These are phyloP conservation scores for Dicycla oo DNA, from an alignment of 2,888 invertebrate species.

Conservation along the genomic window DNA sequence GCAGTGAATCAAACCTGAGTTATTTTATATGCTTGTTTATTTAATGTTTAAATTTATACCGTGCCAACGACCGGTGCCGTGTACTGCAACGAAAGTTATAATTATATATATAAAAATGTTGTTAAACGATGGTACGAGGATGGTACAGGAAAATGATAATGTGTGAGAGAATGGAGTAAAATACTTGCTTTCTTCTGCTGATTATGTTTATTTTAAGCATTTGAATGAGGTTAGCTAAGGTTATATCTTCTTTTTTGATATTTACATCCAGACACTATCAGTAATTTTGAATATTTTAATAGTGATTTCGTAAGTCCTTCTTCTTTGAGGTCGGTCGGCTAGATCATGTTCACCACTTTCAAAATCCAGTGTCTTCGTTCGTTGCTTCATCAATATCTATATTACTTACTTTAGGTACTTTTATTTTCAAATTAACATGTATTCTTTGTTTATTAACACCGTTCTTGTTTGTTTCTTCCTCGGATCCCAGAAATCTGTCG, in stretches of 20 bases:
- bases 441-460: neutral
- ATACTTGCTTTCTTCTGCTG: neutral
- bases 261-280: neutral
- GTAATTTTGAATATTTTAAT: neutral
- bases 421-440: neutral
- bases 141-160: conserved; percentile 26
- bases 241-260: neutral
- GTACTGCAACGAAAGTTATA: conserved; percentile 69
- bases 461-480: neutral
- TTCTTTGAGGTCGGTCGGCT: neutral
- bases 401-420: neutral
- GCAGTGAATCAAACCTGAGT: conserved; percentile 82
- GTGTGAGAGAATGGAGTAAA: neutral
- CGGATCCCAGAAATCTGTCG: conserved; percentile 23
- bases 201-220: neutral
- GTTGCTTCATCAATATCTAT: neutral
- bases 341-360: neutral
- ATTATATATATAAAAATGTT: conserved; percentile 65
- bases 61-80: conserved; percentile 82
- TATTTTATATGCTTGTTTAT: conserved; percentile 87
- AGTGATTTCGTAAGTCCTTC: neutral
- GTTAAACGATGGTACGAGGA: conserved; percentile 40
- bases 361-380: neutral
- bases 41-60: conserved; percentile 88
- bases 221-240: neutral